phyloP scores from a whole-genome alignment of 2,888 invertebrate species.

The Mesoligia furuncula region DNA sequence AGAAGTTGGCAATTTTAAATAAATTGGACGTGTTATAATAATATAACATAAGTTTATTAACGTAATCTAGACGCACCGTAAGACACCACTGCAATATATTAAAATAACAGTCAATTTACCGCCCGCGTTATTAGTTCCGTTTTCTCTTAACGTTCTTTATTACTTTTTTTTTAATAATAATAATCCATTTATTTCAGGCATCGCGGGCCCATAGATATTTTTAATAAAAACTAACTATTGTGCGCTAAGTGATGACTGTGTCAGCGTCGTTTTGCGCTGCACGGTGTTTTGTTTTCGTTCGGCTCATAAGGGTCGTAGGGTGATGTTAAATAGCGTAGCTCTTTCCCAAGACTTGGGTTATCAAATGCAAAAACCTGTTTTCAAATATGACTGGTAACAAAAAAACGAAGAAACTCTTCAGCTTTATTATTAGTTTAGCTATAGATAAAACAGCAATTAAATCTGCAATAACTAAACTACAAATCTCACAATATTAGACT shows the following conservation, averaged over 20 bases:
- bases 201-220: too few relatives aligned
- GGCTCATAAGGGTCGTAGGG: neutral
- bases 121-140: neutral
- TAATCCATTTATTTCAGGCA: too few relatives aligned
- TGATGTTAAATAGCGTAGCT: neutral
- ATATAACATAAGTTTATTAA: too few relatives aligned
- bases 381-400: neutral
- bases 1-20: too few relatives aligned
- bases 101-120: neutral
- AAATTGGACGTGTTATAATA: too few relatives aligned
- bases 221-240: too few relatives aligned
- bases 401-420: neutral
- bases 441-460: neutral
- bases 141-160: neutral
- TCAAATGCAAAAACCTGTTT: neutral
- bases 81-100: neutral
- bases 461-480: conserved; percentile 1
- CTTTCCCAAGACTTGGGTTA: neutral
- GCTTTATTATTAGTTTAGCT: neutral
- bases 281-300: too few relatives aligned
- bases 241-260: too few relatives aligned
- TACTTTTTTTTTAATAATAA: too few relatives aligned
- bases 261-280: too few relatives aligned
- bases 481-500: neutral
- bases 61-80: too few relatives aligned